Base-by-base conservation (phyloP, 2,888 invertebrate genomes). In the Pseudeuparius sepicola region DNA sequence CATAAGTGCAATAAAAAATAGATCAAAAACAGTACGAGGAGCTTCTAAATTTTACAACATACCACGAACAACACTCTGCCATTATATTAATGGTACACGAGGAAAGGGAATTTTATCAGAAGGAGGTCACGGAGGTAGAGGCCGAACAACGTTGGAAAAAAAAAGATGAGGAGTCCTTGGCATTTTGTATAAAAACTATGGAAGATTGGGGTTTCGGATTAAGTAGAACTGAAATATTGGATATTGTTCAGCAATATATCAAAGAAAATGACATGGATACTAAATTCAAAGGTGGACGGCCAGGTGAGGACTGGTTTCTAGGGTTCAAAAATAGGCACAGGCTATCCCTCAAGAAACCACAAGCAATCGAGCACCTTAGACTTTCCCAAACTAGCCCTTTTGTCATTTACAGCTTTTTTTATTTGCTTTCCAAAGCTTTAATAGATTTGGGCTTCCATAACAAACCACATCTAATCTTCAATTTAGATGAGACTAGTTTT, bases 401-500 rank as follows among this genome's bases (percentile, higher is more conserved):
- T 9, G 13, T 13, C 4, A 20, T 31, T 9, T 12, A 31, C 11
- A 5, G 23, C 4, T 31, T 23, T 10, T 23, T 12, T 31, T 23
- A 31, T 31, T 3, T 12, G 4, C 14, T 20, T 7, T n/a, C n/a
- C 4, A 23, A 23, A 23, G 24, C 23, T 4, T n/a, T 31, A 23
- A 10, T 13, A 11, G 13, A 20, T 3, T 31, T 31, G 24, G 9
- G 24, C 6, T 13, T 31, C 7, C n/a, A n/a, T n/a, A 2, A 12
- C 23, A 23, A 13, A 6, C 13, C 23, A 9, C 3, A 4, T 11
- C 11, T 10, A 4, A 31, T 31, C 10, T 31, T 20, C 10, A 31
- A 31, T 13, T 23, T 14, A 4, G 31, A 31, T 5, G 23, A 31
- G 14, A 23, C 31, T 13, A 24, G 23, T 7, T 30, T 30, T 18